Evolutionary conservation across 2,797 vertebrate species (phyloP), one percentile per base, ranked within the genome.

Genomic region (Loriculus beryllinus): DNA sequence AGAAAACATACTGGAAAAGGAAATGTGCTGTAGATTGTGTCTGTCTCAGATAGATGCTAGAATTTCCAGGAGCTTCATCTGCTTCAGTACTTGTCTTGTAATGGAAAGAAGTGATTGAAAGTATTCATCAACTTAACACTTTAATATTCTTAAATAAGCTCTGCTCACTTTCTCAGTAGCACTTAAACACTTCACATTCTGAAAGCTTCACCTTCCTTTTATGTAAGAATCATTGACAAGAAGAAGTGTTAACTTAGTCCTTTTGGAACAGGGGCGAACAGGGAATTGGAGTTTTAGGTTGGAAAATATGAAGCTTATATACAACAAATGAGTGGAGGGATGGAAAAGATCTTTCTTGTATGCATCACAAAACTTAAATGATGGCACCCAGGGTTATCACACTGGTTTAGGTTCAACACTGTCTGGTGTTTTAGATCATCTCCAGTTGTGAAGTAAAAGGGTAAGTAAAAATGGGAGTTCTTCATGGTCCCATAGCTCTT

Each of bases 11-110:
- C 13, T 52, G 68, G 56, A 69, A 77, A 12, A 14, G 86, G 17
- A 29, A 76, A 35, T 19, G 25, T 70, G 45, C 70, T 81, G 35
- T 80, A 2, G 26, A 26, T 56, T 65, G 31, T 54, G 47, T 72
- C n/a, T 82, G 51, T 91, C 57, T 92, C 74, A 82, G 29, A 0
- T 39, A 56, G 67, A 74, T 90, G 64, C 7, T 45, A 33, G 65
- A 80, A 72, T 94, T 91, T 88, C 37, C 28, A 39, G 52, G 74
- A 86, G 47, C 56, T 82, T 88, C 47, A 72, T 91, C 81, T 94
- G 88, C 78, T 89, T 92, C 31, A 47, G 68, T 94, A 57, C 63
- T 77, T 94, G 82, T 86, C 72, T 86, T 84, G 49, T 85, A 82
- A 84, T 64, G 68, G 56, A 62, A 70, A 47, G 40, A 56, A 76